phyloP scores from a whole-genome alignment of 1,140 invertebrate species.

The Temnothorax longispinosus region DNA sequence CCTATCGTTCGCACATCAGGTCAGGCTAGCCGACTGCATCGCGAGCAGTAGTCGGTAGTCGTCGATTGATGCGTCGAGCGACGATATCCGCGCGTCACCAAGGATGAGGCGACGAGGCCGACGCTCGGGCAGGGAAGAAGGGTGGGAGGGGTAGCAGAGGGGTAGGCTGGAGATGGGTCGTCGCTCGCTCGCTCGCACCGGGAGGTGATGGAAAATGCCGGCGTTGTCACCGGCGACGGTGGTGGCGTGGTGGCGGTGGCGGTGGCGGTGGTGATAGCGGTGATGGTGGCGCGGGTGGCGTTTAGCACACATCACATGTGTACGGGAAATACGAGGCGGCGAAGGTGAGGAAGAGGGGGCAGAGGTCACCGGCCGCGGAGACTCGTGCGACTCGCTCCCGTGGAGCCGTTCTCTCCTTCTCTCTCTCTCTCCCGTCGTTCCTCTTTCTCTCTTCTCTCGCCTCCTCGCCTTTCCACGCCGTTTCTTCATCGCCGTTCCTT shows the following conservation, averaged over 20 bases:
- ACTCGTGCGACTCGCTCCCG: constrained; percentile 77
- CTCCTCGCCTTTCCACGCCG: constrained; percentile 23
- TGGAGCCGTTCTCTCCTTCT: constrained; percentile 70
- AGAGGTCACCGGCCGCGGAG: constrained; percentile 82
- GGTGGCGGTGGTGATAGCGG: not conserved
- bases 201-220: constrained; percentile 39
- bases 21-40: constrained; percentile 2
- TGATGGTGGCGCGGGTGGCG: constrained; percentile 45
- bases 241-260: not conserved
- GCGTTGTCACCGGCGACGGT: not conserved
- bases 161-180: constrained; percentile 60
- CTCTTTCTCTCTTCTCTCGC: constrained; percentile 40
- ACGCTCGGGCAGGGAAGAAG: constrained; percentile 4
- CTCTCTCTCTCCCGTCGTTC: constrained; percentile 1
- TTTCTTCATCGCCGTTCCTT: constrained; percentile 23
- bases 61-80: constrained; percentile 70
- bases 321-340: constrained; percentile 50
- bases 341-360: constrained; percentile 70
- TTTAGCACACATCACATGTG: constrained; percentile 41
- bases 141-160: not conserved
- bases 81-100: constrained; percentile 66
- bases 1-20: not conserved
- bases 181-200: constrained; percentile 16
- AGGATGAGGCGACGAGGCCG: constrained; percentile 55
- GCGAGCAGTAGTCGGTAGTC: constrained; percentile 54